phyloP scores from a whole-genome alignment of 2,797 vertebrate genomes.

The Phylloscopus collybita region DNA sequence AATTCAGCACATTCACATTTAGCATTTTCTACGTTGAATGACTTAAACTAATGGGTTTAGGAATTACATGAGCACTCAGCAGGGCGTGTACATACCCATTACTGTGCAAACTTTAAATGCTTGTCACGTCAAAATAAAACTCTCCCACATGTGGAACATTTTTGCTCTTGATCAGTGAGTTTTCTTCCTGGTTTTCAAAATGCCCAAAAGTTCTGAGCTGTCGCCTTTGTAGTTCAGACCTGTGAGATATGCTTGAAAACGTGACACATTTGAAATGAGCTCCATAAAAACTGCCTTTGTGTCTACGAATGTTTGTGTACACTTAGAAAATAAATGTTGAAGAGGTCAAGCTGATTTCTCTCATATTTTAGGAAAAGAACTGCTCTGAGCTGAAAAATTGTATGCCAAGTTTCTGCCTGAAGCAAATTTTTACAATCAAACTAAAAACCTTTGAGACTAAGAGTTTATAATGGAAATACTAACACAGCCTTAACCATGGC shows the following conservation, averaged over 20 bases:
- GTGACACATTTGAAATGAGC: neutral
- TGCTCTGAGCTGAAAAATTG: conserved; percentile 32
- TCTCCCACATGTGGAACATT: conserved; percentile 16
- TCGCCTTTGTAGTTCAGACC: conserved; percentile 20
- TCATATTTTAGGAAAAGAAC: conserved; percentile 52
- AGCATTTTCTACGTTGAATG: neutral
- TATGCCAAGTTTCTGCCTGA: conserved; percentile 58
- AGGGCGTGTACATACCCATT: neutral
- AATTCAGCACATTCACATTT: neutral
- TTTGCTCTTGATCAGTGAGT: neutral
- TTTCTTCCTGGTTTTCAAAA: conserved; percentile 26
- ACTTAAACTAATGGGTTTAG: neutral
- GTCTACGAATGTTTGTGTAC: conserved; percentile 25
- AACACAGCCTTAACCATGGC: conserved; percentile 65
- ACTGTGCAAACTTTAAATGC: neutral
- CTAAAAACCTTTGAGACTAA: conserved; percentile 76
- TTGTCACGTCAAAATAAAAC: neutral
- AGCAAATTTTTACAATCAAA: conserved; percentile 75
- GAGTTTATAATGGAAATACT: conserved; percentile 76
- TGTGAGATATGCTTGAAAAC: neutral
- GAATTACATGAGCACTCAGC: neutral
- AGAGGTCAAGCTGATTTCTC: conserved; percentile 25
- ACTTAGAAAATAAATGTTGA: conserved; percentile 39
- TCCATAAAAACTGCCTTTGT: neutral
- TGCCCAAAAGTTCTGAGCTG: conserved; percentile 38